Percentiles rank a stretch among this genome's conserved stretches.
Evolutionary conservation across 2,797 vertebrate species (phyloP).

Genomic region (Poecilia picta): DNA sequence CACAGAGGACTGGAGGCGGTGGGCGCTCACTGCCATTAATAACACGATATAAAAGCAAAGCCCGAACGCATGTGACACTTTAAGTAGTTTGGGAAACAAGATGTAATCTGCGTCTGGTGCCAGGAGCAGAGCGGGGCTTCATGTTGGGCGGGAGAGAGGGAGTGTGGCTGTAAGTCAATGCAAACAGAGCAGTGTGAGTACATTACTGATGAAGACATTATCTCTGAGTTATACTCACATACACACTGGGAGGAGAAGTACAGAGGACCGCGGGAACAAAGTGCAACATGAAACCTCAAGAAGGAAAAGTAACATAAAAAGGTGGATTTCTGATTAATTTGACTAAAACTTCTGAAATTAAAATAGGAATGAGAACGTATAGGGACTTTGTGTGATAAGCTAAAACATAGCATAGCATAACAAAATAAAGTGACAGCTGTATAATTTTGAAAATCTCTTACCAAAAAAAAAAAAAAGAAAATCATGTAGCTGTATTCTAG

Average conservation of each 20-base stretch:
- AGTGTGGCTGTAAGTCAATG: constrained; percentile 77
- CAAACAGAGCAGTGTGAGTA: constrained; percentile 72
- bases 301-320: constrained; percentile 51
- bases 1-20: constrained; percentile 64
- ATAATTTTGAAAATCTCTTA: background rate
- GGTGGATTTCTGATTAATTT: constrained; percentile 19
- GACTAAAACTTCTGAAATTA: no score
- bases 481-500: background rate
- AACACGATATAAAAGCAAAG: constrained; percentile 85
- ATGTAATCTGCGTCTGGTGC: constrained; percentile 82
- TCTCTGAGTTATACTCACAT: constrained; percentile 72
- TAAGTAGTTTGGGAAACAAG: constrained; percentile 86
- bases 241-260: constrained; percentile 59
- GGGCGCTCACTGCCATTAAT: constrained; percentile 80
- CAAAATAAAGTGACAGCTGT: background rate
- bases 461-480: background rate
- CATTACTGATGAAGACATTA: constrained; percentile 78
- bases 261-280: constrained; percentile 16
- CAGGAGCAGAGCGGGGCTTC: constrained; percentile 76
- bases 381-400: background rate
- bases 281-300: constrained; percentile 47
- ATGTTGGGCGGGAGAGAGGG: constrained; percentile 58
- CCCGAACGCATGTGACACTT: constrained; percentile 84
- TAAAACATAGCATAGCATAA: background rate
- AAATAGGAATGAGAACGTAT: no score